Evolutionary conservation across 2,888 invertebrate genomes (phyloP), one percentile per base, ranked within the genome.

Genomic region (Morpho achilles): DNA sequence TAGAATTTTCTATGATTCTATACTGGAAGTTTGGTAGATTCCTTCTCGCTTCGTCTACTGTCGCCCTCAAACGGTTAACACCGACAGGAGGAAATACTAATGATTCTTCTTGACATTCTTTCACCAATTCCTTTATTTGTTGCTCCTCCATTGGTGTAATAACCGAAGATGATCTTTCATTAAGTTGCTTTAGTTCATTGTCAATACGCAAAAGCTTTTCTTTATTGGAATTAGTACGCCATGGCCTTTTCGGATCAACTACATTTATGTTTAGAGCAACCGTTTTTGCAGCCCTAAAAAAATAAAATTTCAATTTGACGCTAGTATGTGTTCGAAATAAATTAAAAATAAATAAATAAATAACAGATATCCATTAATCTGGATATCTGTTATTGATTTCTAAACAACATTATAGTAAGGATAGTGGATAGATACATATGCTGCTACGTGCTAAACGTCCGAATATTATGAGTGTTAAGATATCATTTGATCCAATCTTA

Each of bases 1-100:
- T 87, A 7, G 79, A 71, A 54, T 89, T 89, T 16, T 75, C 72
- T 50, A 87, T 71, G 54, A 69, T 79, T 50, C 74, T 75, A 63
- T 87, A 88, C 60, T 85, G 85, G 53, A 89, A 88, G 64, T 88
- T 87, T 0, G 84, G 82, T 46, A 89, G 70, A 64, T 76, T 76
- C 56, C 75, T 81, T 58, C 76, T 84, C 2, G 88, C 88, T 9
- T 77, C 81, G 0, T 84, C 80, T 0, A 89, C 81, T 0, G 84
- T 84, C 3, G 80, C 79, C 44, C 76, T 68, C 0, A 89, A 74
- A 6, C 77, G 69, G 8, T 74, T 79, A 0, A 69, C 59, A 0
- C 75, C 65, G 3, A 84, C 68, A 0, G 74, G 67, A 0, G 71
- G 69, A 0, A 75, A 64, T 1, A 41, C 50, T 0, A 54, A 53